Evolutionary conservation across 2,113 vertebrate genomes (phyloP), one percentile per base, ranked within the genome.

Genomic region (Microtus ochrogaster): DNA sequence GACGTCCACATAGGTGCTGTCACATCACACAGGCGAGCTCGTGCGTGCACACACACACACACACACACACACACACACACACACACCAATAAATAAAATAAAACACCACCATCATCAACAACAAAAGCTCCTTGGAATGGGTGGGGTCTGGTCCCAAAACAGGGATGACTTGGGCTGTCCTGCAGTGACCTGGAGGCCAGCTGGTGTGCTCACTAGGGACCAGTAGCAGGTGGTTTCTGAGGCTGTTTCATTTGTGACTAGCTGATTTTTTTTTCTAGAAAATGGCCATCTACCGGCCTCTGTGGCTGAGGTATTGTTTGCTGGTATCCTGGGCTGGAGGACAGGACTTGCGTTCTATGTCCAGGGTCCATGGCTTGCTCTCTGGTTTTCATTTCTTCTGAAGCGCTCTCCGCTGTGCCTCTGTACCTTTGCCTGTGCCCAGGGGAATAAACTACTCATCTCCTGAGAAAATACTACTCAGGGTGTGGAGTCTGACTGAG

Each of bases 11-110:
- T 1, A 81, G 19, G 33, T 52, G 28, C 30, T 52, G 4, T 22
- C 30, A 24, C 0, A 24, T 3, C 30, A 19, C 30, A 52, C 2
- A 11, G 13, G 2, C 13, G 3, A 41, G 19, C 8, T 44, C 1
- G 28, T 24, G 41, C 5, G 5, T 41, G 13, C 22, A 44, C 10
- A 7, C 52, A n/a, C 78, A 58, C 52, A 26, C 78, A 58, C 78
- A 58, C 49, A 49, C n/a, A n/a, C 44, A 49, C 77, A 78, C 41
- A 78, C 44, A 52, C 28, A 78, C 44, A 33, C 30, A 55, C 33
- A 55, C 8, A 28, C 76, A 11, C 17, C 33, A 81, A 22, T 82
- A 82, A 82, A 39, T 61, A 26, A 82, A 61, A 61, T 5, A 39
- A 82, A 39, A 8, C 30, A 79, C 36, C 49, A 24, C 3, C 36